Evolutionary conservation across 2,113 vertebrate species (phyloP).

Genomic region (Nicator chloris): DNA sequence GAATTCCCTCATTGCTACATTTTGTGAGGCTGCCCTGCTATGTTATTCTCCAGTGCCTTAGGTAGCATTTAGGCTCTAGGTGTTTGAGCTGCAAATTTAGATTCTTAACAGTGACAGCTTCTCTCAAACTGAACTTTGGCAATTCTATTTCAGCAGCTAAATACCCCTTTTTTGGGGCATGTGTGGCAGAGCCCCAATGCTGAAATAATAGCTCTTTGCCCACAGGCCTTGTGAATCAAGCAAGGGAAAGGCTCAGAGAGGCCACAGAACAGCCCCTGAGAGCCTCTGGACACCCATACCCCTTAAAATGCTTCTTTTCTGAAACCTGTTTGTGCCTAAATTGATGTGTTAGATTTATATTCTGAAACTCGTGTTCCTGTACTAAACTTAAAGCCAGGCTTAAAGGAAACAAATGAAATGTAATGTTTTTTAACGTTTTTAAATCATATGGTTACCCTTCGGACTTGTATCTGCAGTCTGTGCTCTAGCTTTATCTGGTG

Average conservation of each 20-base stretch:
- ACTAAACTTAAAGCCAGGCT: not conserved
- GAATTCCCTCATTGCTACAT: not conserved
- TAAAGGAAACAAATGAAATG: not conserved
- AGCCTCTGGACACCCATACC: accelerated
- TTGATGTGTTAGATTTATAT: not conserved
- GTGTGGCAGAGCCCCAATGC: accelerated
- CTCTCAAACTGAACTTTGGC: not conserved
- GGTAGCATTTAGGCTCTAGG: not conserved
- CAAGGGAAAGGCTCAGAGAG: not conserved
- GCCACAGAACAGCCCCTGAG: accelerated
- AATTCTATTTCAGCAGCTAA: not conserved
- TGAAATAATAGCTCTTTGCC: not conserved
- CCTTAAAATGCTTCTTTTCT: accelerated
- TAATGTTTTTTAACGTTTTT: not conserved
- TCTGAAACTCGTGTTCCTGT: not conserved
- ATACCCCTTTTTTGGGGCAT: accelerated
- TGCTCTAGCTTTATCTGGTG: not conserved
- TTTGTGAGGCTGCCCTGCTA: not conserved
- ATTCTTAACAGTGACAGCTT: not conserved
- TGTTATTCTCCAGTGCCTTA: not conserved
- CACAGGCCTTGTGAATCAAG: not conserved
- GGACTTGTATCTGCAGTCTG: accelerated
- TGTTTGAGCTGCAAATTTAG: not conserved
- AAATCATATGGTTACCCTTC: accelerated
- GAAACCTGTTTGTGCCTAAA: not conserved